A percentile compares a stretch with the other conserved stretches of the same genome.
Conservation (phyloP, 2,888 invertebrate genomes). For the Tetranychus piercei region DNA sequence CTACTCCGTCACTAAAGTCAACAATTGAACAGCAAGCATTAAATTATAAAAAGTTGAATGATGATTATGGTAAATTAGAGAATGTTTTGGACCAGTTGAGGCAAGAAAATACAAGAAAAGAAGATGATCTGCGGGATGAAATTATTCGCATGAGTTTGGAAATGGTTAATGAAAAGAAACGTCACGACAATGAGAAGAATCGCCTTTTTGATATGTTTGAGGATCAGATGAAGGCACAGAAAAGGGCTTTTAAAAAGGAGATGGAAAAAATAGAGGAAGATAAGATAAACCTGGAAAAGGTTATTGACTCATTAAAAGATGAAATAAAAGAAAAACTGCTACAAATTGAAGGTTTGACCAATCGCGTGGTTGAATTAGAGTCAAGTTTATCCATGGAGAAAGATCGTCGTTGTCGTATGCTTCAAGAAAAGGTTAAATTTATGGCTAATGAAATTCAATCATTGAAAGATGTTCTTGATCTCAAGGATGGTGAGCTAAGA, state of each 20-base stretch:
- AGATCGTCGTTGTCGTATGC: constrained; percentile 2
- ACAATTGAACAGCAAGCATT: background rate
- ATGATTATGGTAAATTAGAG: background rate
- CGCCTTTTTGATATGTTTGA: constrained; percentile 12
- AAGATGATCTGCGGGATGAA: constrained; percentile 6
- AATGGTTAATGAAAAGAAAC: constrained; percentile 6
- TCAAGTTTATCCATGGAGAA: background rate
- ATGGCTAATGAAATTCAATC: constrained; percentile 1
- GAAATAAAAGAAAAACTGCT: background rate
- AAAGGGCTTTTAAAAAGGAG: background rate
- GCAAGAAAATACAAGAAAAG: background rate
- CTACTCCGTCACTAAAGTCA: background rate
- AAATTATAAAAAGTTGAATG: constrained; percentile 1
- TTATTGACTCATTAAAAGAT: background rate
- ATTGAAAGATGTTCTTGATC: constrained; percentile 7
- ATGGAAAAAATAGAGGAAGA: background rate
- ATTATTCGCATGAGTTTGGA: constrained; percentile 2
- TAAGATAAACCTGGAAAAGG: background rate
- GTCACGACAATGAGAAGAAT: constrained; percentile 9
- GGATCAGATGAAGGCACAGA: constrained; percentile 2
- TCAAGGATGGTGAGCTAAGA: constrained; percentile 8
- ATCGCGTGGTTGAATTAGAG: background rate
- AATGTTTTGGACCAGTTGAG: background rate
- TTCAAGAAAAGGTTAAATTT: constrained; percentile 7
- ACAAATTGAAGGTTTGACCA: background rate